Conservation (phyloP, 2,113 vertebrate species). For the Hippocampus comes region DNA sequence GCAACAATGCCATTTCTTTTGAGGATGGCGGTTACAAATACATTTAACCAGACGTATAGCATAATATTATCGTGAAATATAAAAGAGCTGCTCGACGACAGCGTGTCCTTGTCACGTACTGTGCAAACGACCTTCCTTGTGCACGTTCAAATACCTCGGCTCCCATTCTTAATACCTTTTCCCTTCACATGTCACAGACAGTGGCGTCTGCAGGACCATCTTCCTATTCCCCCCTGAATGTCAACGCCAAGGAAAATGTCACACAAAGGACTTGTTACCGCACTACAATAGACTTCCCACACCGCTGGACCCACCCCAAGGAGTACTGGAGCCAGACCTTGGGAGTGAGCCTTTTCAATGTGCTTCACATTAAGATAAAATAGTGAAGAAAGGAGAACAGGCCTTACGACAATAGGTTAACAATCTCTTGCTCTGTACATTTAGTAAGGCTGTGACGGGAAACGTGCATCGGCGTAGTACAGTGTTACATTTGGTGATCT, state of each 20-base stretch:
- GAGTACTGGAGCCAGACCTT: constrained; percentile 49
- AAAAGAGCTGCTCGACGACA: constrained; percentile 51
- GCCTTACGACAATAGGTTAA: constrained; percentile 69
- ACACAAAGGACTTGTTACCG: constrained; percentile 71
- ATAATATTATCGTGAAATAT: constrained; percentile 59
- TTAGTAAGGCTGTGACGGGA: constrained; percentile 31
- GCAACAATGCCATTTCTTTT: constrained; percentile 25
- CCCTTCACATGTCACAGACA: constrained; percentile 68
- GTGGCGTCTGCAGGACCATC: constrained; percentile 50
- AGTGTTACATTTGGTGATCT: constrained; percentile 4
- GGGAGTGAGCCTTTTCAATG: constrained; percentile 49
- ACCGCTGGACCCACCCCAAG: constrained; percentile 55
- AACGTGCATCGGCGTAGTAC: neutral
- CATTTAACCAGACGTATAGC: constrained; percentile 46
- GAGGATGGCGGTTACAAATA: constrained; percentile 36
- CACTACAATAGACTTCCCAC: constrained; percentile 67
- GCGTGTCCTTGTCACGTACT: constrained; percentile 67
- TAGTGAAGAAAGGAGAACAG: constrained; percentile 54
- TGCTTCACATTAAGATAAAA: constrained; percentile 62
- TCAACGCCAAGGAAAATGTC: constrained; percentile 69
- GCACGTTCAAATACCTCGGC: constrained; percentile 57
- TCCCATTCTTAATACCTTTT: constrained; percentile 66
- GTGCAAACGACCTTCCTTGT: constrained; percentile 61
- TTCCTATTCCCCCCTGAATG: constrained; percentile 72
- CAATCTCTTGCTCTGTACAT: constrained; percentile 60